Percentiles rank a stretch among this genome's conserved stretches.
These are phyloP conservation scores for Accipiter virgatus DNA, from an alignment of 2,113 vertebrate genomes.

Conservation along the genomic window DNA sequence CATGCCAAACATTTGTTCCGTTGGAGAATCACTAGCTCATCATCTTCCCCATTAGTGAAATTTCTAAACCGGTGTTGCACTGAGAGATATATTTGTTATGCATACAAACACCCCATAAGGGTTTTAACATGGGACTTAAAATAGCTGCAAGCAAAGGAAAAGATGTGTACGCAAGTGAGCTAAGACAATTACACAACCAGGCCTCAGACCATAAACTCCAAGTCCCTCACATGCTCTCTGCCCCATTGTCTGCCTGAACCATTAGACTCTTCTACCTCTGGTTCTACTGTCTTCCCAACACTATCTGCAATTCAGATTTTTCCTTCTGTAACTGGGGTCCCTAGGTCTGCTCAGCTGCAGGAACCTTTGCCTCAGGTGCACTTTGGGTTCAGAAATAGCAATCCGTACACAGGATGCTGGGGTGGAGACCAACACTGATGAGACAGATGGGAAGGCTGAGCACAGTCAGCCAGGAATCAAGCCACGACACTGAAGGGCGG, in stretches of 20 bases:
- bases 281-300: neutral
- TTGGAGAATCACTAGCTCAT: neutral
- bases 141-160: conserved; percentile 13
- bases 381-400: neutral
- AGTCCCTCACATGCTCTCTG: neutral
- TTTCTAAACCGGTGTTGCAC: neutral
- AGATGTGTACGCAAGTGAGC: neutral
- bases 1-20: conserved; percentile 7
- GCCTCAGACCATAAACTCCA: neutral
- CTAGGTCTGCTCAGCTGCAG: neutral
- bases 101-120: neutral
- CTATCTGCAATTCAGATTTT: neutral
- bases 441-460: neutral
- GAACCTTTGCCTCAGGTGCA: neutral
- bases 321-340: neutral
- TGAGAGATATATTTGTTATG: neutral
- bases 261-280: neutral
- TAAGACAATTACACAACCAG: neutral
- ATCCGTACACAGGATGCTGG: neutral
- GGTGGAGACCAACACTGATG: neutral
- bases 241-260: neutral
- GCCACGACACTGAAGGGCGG: neutral
- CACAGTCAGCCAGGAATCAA: neutral
- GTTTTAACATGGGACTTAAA: neutral
- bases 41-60: conserved; percentile 1